Percentiles rank a stretch among this genome's conserved stretches.
Conservation (phyloP, 2,113 vertebrate species). For the Gymnarchus niloticus region DNA sequence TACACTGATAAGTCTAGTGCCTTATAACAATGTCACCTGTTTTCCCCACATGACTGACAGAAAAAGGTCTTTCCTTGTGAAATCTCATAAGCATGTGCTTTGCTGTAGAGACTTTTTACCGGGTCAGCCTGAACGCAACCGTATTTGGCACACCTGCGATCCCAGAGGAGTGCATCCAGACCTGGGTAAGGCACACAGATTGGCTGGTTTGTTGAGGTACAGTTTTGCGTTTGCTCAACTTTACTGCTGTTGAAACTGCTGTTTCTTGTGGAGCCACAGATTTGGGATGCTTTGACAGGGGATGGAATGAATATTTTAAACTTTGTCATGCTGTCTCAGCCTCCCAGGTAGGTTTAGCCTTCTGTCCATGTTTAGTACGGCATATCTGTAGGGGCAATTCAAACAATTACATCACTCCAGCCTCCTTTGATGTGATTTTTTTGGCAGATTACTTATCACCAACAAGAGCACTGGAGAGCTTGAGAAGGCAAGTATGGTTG, state of each 20-base stretch:
- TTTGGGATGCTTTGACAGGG: background rate
- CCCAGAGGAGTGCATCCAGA: background rate
- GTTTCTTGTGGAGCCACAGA: background rate
- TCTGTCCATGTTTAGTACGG: background rate
- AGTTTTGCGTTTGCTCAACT: no score
- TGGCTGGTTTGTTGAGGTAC: background rate
- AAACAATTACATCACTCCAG: background rate
- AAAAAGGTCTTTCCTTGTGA: no score
- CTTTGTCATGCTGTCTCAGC: background rate
- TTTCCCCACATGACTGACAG: background rate
- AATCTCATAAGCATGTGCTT: no score
- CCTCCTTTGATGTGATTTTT: background rate
- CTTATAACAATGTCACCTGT: background rate
- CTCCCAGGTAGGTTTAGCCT: background rate
- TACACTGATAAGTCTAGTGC: background rate
- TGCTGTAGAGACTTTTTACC: constrained; percentile 15
- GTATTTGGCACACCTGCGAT: background rate
- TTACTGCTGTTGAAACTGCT: background rate
- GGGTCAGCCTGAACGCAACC: background rate
- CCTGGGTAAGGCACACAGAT: background rate
- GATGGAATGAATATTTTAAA: background rate
- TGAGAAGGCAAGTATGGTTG: background rate
- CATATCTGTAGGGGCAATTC: background rate
- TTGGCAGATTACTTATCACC: background rate
- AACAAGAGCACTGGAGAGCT: background rate